Evolutionary conservation across 2,888 invertebrate species (phyloP), one percentile per base, ranked within the genome.

Genomic region (Leucania comma): DNA sequence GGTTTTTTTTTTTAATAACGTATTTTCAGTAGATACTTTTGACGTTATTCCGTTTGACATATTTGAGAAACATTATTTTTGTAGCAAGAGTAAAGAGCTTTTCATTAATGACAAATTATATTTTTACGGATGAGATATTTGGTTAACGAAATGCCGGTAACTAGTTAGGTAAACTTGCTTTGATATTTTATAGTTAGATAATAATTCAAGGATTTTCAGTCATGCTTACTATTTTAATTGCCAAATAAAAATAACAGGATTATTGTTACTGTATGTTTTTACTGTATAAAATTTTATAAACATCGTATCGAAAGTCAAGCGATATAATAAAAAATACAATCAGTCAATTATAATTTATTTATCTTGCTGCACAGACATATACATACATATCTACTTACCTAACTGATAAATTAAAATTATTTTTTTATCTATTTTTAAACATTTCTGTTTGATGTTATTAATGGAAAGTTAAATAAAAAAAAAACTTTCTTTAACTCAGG

Each of bases 211-310:
- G 1, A 26, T 46, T 71, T 24, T 42, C n/a, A 24, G n/a, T 6
- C 9, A 38, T 17, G 3, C 26, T 35, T 48, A 20, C 2, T 24
- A 24, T 29, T 48, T 14, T 12, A 35, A 61, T 20, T 38, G 8
- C 14, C n/a, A 10, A 14, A 42, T 12, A 60, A 38, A 35, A 46
- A 24, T 14, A 17, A 32, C 12, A 29, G 17, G 2, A 63, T n/a
- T n/a, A n/a, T n/a, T n/a, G n/a, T n/a, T n/a, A 48, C 12, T 26
- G 29, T 38, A 60, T n/a, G 14, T 61, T 72, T n/a, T 42, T 20
- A 0, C 9, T 50, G 20, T 24, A 64, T 57, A 32, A 32, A 72
- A 12, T 0, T 29, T 56, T 42, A 42, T 32, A 56, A n/a, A 64
- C n/a, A 14, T 12, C 50, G 10, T 22, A 35, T 46, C 50, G 8